Percentiles rank a stretch among this genome's conserved stretches.
These are phyloP conservation scores for Episyrphus balteatus DNA, from an alignment of 1,140 invertebrate genomes.

Conservation along the genomic window DNA sequence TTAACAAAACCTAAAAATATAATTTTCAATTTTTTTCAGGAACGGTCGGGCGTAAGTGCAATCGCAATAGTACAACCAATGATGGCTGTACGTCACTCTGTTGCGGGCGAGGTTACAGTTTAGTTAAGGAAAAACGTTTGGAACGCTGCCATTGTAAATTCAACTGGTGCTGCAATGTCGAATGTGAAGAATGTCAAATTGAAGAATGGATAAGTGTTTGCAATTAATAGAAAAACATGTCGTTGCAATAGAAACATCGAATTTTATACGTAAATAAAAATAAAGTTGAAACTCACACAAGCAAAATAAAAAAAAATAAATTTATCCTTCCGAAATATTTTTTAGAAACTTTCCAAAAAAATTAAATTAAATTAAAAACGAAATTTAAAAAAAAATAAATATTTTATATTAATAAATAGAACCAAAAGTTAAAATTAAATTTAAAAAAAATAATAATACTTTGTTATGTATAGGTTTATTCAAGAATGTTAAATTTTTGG, in stretches of 20 bases:
- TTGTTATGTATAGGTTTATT: too few species aligned
- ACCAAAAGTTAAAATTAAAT: too few species aligned
- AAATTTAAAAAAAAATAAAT: too few species aligned
- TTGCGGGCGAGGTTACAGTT: constrained; percentile 82
- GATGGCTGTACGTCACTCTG: constrained; percentile 79
- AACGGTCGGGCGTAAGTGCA: constrained; percentile 69
- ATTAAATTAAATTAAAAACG: too few species aligned
- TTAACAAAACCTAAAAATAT: constrained; percentile 1
- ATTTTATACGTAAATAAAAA: not conserved
- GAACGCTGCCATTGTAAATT: constrained; percentile 82
- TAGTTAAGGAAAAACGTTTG: constrained; percentile 59
- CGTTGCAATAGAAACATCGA: not conserved
- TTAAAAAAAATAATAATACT: too few species aligned
- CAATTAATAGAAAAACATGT: constrained; percentile 44
- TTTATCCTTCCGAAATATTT: too few species aligned
- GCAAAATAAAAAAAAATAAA: not conserved
- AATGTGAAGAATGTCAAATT: constrained; percentile 69
- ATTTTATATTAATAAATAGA: too few species aligned
- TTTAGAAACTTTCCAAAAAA: too few species aligned
- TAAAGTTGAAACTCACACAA: not conserved
- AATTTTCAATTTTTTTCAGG: constrained; percentile 39
- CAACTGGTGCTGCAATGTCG: constrained; percentile 84
- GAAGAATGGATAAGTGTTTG: constrained; percentile 79
- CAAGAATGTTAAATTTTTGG: too few species aligned
- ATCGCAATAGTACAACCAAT: constrained; percentile 53